These are phyloP conservation scores for Dromas ardeola DNA, from an alignment of 2,113 vertebrate species.

Conservation along the genomic window DNA sequence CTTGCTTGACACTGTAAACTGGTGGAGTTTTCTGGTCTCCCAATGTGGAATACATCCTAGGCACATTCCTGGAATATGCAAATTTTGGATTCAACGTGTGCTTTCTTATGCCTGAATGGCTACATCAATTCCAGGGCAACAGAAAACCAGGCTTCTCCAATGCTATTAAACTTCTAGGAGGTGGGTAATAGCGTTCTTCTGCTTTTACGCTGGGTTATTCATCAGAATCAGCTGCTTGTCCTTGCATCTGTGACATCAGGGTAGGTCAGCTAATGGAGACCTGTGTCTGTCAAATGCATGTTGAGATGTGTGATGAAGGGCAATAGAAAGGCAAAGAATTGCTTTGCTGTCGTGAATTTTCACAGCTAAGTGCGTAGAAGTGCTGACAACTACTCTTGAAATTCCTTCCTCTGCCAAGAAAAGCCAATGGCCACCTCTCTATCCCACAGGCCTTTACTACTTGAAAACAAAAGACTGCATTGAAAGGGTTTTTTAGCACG, in stretches of 20 bases:
- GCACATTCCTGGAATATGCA: constrained; percentile 16
- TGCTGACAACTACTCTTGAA: neutral
- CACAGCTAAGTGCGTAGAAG: neutral
- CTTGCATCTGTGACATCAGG: rapidly evolving
- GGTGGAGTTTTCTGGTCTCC: neutral
- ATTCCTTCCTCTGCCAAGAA: neutral
- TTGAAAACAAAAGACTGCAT: neutral
- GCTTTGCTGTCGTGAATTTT: neutral
- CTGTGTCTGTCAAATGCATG: rapidly evolving
- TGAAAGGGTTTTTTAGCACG: rapidly evolving
- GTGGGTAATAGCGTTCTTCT: neutral
- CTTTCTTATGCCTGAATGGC: neutral
- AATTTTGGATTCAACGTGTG: neutral
- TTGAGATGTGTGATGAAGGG: neutral
- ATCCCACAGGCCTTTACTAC: neutral
- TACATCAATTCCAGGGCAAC: neutral
- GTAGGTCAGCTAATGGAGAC: neutral
- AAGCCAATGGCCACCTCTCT: neutral
- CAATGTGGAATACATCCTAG: neutral
- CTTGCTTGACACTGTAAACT: neutral
- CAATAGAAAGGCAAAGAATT: neutral
- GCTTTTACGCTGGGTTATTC: neutral
- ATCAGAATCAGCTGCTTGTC: neutral
- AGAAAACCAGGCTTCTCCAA: neutral
- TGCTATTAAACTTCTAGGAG: neutral